Percentiles rank a stretch among this genome's conserved stretches.
phyloP scores from a whole-genome alignment of 2,113 vertebrate species.

The Corythaixoides concolor region DNA sequence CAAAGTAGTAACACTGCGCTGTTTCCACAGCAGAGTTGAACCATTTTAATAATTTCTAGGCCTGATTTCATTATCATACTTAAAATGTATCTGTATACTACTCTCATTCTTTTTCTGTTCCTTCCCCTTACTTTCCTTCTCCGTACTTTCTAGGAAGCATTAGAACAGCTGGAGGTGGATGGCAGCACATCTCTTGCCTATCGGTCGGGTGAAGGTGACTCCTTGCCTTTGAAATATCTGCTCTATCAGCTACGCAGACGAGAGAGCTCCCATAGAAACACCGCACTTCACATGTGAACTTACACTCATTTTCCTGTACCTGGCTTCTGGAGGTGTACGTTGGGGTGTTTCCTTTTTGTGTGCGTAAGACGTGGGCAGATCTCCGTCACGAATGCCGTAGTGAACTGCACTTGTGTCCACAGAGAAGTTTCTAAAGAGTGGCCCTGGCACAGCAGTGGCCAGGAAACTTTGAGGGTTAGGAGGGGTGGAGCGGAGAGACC shows the following conservation, averaged over 20 bases:
- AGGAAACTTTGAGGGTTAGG: not conserved
- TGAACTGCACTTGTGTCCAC: not conserved
- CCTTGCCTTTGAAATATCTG: not conserved
- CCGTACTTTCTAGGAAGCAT: not conserved
- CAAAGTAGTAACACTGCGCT: not conserved
- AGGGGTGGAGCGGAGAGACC: not conserved
- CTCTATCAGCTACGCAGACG: not conserved
- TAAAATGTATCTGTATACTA: rapidly evolving
- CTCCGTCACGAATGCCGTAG: not conserved
- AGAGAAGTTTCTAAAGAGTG: not conserved
- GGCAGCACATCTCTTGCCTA: not conserved
- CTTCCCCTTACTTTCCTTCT: not conserved
- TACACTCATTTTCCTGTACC: not conserved
- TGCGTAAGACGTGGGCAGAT: not conserved
- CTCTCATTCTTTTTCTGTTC: not conserved
- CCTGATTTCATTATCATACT: not conserved
- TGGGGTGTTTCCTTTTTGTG: not conserved
- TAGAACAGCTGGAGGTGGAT: not conserved
- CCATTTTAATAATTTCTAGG: not conserved
- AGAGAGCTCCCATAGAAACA: not conserved
- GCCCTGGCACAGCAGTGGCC: not conserved
- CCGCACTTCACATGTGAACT: not conserved
- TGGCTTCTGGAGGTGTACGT: not conserved
- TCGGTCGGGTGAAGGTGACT: not conserved
- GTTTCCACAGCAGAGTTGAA: not conserved